Conservation (phyloP, 2,888 invertebrate genomes). For the Himalopsyche japonica region DNA sequence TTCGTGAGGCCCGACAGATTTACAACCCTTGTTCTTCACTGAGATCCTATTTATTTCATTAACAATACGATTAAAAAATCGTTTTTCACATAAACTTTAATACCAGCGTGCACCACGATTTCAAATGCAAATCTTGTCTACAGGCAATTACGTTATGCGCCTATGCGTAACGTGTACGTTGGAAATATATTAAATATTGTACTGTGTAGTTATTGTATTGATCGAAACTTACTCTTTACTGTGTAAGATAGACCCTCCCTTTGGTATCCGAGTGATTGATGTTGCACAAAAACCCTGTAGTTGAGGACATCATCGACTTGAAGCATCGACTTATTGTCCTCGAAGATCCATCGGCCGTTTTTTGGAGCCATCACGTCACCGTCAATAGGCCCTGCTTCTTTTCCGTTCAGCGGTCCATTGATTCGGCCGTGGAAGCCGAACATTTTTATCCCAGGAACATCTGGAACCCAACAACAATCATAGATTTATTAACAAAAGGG, state of each 20-base stretch:
- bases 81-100: too few relatives aligned
- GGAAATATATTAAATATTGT: too few relatives aligned
- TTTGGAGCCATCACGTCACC: slow-evolving; percentile 53
- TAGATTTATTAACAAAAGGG: too few relatives aligned
- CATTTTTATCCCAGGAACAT: slow-evolving; percentile 55
- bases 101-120: too few relatives aligned
- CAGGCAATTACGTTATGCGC: too few relatives aligned
- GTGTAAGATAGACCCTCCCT: slow-evolving; percentile 51
- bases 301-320: slow-evolving; percentile 61
- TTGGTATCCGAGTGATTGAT: slow-evolving; percentile 54
- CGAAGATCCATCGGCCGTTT: slow-evolving; percentile 59
- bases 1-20: too few relatives aligned
- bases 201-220: background rate
- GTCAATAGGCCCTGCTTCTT: slow-evolving; percentile 58
- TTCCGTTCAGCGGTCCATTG: slow-evolving; percentile 56
- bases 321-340: slow-evolving; percentile 52
- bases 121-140: too few relatives aligned
- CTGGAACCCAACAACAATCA: slow-evolving; percentile 44
- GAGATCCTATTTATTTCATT: too few relatives aligned
- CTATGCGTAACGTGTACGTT: too few relatives aligned
- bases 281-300: slow-evolving; percentile 65
- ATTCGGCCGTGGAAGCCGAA: slow-evolving; percentile 70
- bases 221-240: slow-evolving; percentile 49
- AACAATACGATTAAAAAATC: too few relatives aligned
- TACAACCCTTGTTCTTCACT: too few relatives aligned